A percentile compares a stretch with the other conserved stretches of the same genome.
phyloP scores from a whole-genome alignment of 1,140 invertebrate genomes.

The Drosophila quadrilineata region DNA sequence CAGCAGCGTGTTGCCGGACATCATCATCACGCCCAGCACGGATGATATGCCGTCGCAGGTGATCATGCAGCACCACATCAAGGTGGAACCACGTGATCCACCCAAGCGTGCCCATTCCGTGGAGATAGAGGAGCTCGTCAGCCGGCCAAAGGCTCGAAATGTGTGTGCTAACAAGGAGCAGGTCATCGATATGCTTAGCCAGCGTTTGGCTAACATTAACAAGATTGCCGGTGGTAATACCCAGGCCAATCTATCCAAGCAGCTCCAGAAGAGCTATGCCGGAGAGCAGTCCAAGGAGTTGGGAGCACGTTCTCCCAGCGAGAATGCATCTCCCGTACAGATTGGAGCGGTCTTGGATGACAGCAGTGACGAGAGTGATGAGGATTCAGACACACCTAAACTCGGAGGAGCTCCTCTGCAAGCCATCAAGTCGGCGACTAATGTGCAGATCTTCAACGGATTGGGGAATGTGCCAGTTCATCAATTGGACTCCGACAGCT shows the following conservation, averaged over 20 bases:
- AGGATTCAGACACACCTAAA: conserved; percentile 61
- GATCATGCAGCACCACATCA: conserved; percentile 72
- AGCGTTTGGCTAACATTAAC: conserved; percentile 61
- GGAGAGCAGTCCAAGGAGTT: conserved; percentile 76
- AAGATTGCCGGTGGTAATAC: conserved; percentile 58
- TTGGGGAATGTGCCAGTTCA: conserved; percentile 22
- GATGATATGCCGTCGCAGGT: conserved; percentile 74
- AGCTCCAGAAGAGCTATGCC: conserved; percentile 69
- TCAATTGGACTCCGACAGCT: conserved; percentile 41
- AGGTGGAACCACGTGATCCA: conserved; percentile 54
- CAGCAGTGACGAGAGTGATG: conserved; percentile 50
- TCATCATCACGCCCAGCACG: conserved; percentile 75
- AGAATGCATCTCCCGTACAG: conserved; percentile 60
- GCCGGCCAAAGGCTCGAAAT: conserved; percentile 40
- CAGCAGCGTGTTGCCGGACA: conserved; percentile 70
- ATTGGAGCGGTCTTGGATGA: conserved; percentile 13
- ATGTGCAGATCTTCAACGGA: conserved; percentile 81
- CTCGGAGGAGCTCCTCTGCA: conserved; percentile 59
- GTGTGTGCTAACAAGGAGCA: conserved; percentile 60
- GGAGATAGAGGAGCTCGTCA: conserved; percentile 64
- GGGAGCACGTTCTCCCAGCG: conserved; percentile 60
- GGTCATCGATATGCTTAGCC: conserved; percentile 67
- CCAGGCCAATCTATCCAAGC: conserved; percentile 59
- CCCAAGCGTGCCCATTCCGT: conserved; percentile 65
- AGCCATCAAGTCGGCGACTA: conserved; percentile 82